Conservation (phyloP, 53 echinoderm and acorn worm genomes). For the Paracentrotus lividus region DNA sequence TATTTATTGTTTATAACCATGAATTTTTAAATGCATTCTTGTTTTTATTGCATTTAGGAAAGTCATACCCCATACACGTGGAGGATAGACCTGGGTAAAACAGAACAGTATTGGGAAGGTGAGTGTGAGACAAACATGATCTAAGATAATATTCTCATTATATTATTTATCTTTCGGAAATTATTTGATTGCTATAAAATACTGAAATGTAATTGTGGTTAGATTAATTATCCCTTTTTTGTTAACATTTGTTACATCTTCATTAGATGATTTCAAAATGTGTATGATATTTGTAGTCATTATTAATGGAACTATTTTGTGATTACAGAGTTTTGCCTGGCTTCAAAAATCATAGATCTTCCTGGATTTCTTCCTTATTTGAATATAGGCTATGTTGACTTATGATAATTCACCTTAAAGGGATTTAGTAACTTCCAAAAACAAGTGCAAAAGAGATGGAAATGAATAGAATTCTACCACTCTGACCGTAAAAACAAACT, state of each 20-base stretch:
- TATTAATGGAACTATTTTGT: too few relatives aligned
- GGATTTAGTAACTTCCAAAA: too few relatives aligned
- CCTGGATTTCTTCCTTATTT: too few relatives aligned
- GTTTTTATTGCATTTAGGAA: constrained; percentile 1
- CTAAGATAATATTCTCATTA: not conserved
- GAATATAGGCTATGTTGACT: too few relatives aligned
- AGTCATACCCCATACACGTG: constrained; percentile 78
- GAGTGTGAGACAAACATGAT: not conserved
- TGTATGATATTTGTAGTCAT: not conserved
- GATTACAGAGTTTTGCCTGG: too few relatives aligned
- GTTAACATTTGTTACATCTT: not conserved
- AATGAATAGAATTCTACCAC: too few relatives aligned
- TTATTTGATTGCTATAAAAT: not conserved
- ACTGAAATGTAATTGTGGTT: not conserved
- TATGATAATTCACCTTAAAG: too few relatives aligned
- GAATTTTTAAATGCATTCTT: not conserved
- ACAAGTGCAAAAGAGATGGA: too few relatives aligned
- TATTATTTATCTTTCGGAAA: not conserved
- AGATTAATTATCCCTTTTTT: not conserved
- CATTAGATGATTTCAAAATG: not conserved
- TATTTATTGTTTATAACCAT: too few relatives aligned
- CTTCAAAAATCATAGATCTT: too few relatives aligned
- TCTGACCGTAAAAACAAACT: too few relatives aligned
- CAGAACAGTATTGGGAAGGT: constrained; percentile 96
- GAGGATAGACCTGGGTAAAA: constrained; percentile 90